Base-by-base conservation (phyloP, 2,113 vertebrate species). In the Suncus etruscus region DNA sequence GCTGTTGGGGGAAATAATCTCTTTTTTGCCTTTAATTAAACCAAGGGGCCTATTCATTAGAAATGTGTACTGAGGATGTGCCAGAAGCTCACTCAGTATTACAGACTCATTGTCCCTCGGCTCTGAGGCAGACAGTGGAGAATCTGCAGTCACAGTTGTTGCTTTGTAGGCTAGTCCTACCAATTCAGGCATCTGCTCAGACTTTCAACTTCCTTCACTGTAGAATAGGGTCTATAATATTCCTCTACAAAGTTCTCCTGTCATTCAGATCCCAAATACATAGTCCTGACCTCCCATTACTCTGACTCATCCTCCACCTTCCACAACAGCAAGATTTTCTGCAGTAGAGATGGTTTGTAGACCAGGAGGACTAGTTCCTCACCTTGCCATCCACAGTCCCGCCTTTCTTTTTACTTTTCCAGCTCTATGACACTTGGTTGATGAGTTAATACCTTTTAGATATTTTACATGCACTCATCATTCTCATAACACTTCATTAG, bases 11-110 rank as follows among this genome's bases (percentile, higher is more conserved):
- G 87, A 92, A 66, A 83, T 66, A 93, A 95, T 90, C 94, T 95
- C 76, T 89, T 83, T 89, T 81, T 91, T 81, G 29, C 58, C 51
- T 90, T 96, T 96, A 95, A 94, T 96, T 96, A 94, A 91, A 93
- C 70, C 89, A 91, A 31, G 5, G 94, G 89, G 48, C 31, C 92
- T 92, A 84, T 90, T 94, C 79, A 91, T 95, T 96, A 90, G 73
- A 94, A 80, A 90, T 79, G 73, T 75, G 47, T 50, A 83, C 47
- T 54, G 66, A 87, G 50, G 25, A 91, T 83, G 48, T 3, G 48
- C 31, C n/a, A 70, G 25, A 39, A 87, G 88, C 73, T 91, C 58
- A 83, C 0, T 6, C 15, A 16, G 16, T 65, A 24, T 75, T 93
- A 89, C 72, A 45, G 70, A 93, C 66, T 92, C 79, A n/a, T 6